phyloP scores from a whole-genome alignment of 2,797 vertebrate species.

The Channa striata region DNA sequence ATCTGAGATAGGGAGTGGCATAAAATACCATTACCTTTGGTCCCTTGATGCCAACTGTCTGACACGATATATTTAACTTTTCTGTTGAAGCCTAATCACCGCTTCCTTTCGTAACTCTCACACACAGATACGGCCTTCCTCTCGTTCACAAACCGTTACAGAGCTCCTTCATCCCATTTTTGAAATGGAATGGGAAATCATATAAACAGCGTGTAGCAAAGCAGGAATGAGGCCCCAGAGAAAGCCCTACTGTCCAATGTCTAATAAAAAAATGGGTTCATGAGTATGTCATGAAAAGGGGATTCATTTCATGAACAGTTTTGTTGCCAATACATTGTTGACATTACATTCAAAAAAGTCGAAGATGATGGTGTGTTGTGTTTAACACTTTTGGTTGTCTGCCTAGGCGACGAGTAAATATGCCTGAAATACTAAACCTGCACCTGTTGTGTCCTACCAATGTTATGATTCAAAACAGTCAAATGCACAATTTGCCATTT shows the following conservation, averaged over 20 bases:
- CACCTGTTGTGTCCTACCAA: background rate
- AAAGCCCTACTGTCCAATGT: constrained; percentile 67
- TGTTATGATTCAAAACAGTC: background rate
- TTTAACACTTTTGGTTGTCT: constrained; percentile 7
- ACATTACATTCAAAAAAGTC: background rate
- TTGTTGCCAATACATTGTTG: background rate
- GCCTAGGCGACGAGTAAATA: background rate
- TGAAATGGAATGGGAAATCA: constrained; percentile 77
- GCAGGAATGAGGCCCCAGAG: constrained; percentile 67
- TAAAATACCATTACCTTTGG: constrained; percentile 72
- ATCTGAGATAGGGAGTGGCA: constrained; percentile 62
- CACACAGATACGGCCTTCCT: constrained; percentile 2
- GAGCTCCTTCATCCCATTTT: constrained; percentile 61
- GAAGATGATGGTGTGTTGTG: background rate
- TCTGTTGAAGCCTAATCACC: constrained; percentile 48
- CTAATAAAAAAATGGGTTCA: constrained; percentile 60
- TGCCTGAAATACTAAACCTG: background rate
- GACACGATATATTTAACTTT: constrained; percentile 59
- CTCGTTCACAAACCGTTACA: constrained; percentile 34
- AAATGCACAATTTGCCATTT: constrained; percentile 9
- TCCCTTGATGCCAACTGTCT: constrained; percentile 54
- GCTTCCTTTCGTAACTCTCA: background rate
- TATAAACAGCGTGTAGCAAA: constrained; percentile 76
- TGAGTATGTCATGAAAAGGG: constrained; percentile 28
- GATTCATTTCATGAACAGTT: constrained; percentile 1